phyloP scores from a whole-genome alignment of 2,888 invertebrate species.

The Patella depressa region DNA sequence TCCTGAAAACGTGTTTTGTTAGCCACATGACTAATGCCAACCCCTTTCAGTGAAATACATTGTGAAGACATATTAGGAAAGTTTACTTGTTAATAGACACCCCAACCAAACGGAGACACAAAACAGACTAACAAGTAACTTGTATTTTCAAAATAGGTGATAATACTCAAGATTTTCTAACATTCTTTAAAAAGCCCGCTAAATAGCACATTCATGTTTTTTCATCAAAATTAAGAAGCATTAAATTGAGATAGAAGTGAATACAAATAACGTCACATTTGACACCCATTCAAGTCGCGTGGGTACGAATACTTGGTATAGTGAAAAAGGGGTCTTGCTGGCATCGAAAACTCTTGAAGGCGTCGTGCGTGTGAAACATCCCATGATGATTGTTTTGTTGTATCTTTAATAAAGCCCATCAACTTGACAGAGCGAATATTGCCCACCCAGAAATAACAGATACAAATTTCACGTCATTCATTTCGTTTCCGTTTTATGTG shows the following conservation, averaged over 20 bases:
- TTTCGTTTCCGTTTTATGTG: background rate
- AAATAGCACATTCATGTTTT: too few relatives aligned
- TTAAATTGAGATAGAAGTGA: background rate
- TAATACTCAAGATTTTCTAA: too few relatives aligned
- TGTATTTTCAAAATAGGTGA: too few relatives aligned
- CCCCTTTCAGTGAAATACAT: too few relatives aligned
- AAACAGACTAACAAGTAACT: too few relatives aligned
- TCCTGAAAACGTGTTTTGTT: too few relatives aligned
- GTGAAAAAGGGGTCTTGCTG: background rate
- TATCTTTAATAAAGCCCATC: background rate
- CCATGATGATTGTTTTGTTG: background rate
- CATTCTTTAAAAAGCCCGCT: too few relatives aligned
- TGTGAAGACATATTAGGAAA: too few relatives aligned
- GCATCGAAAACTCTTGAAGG: background rate
- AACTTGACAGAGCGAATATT: constrained; percentile 1
- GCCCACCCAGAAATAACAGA: constrained; percentile 10
- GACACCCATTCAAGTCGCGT: constrained; percentile 9
- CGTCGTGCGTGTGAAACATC: background rate
- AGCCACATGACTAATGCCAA: too few relatives aligned
- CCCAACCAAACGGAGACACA: too few relatives aligned
- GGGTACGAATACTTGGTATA: background rate
- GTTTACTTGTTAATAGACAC: too few relatives aligned
- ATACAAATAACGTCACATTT: constrained; percentile 9
- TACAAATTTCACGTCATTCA: background rate
- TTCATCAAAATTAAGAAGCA: background rate